Evolutionary conservation across 2,113 vertebrate genomes (phyloP), one percentile per base, ranked within the genome.

Genomic region (Calyptommatus sinebrachiatus): DNA sequence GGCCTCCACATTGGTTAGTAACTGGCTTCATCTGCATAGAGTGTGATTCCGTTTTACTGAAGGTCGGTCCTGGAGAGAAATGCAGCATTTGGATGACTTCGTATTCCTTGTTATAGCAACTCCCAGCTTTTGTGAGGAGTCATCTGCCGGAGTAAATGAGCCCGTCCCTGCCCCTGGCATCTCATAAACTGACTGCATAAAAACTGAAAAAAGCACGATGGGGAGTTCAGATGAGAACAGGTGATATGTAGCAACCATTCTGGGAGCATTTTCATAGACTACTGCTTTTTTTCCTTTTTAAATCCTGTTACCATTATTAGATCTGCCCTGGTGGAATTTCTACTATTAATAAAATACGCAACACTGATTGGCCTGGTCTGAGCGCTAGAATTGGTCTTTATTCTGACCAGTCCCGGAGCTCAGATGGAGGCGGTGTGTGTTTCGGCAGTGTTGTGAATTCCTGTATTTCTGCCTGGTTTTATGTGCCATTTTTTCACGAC

Each of bases 81-180:
- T 9, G 31, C 28, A 73, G 81, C 26, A 50, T 76, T 90, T 83
- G 74, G 91, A 86, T 61, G 86, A 66, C 89, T 93, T 85, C 88
- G 83, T 83, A 89, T 91, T 82, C 88, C 82, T 92, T 83, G 18
- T 63, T 84, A 83, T 84, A 83, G 90, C 89, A 91, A 91, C 57
- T 82, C 88, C 82, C 90, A 86, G 78, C 80, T 74, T 82, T 75
- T 66, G 71, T 73, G 86, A 70, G 88, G 77, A 84, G 80, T 91
- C 86, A 90, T 80, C 66, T 85, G 85, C 29, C 78, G 78, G 65
- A 79, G 26, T 77, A 90, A 85, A 73, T 88, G 78, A 92, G 83
- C 78, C 83, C 29, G 66, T 78, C 76, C 63, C 70, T 78, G 73
- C 29, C 80, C 86, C 75, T 69, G 14, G 61, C 71, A 76, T 70